phyloP scores from a whole-genome alignment of 2,888 invertebrate species.

The Cosmopolites sordidus region DNA sequence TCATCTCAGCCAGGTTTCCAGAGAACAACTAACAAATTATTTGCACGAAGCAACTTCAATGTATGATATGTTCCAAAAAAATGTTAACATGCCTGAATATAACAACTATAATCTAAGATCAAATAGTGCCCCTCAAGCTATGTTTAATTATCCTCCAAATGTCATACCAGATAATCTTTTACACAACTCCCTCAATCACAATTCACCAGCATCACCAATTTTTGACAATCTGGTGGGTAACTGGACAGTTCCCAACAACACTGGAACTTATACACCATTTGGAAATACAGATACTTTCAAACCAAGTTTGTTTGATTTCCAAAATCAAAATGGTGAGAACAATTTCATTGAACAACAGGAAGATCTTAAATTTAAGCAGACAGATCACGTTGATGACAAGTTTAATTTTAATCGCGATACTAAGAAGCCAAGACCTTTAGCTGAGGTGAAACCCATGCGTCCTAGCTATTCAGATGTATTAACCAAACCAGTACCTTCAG shows the following conservation, averaged over 20 bases:
- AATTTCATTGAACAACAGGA: conserved; percentile 34
- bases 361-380: conserved; percentile 39
- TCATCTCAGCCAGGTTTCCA: conserved; percentile 22
- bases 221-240: conserved; percentile 70
- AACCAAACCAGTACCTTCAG: conserved; percentile 57
- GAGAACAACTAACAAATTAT: conserved; percentile 30
- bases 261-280: conserved; percentile 71
- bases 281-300: conserved; percentile 54
- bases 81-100: conserved; percentile 25
- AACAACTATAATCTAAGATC: conserved; percentile 19
- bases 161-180: conserved; percentile 14
- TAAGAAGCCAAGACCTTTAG: conserved; percentile 69
- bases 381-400: conserved; percentile 36
- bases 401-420: conserved; percentile 53
- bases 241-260: conserved; percentile 63
- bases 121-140: conserved; percentile 27
- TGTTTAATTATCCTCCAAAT: conserved; percentile 27
- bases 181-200: conserved; percentile 26
- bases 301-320: conserved; percentile 43
- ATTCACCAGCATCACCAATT: conserved; percentile 46
- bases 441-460: conserved; percentile 83
- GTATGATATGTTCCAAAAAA: conserved; percentile 33
- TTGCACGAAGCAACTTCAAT: conserved; percentile 31
- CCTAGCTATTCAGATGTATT: conserved; percentile 82
- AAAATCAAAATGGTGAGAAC: conserved; percentile 36